Evolutionary conservation across 1,140 invertebrate species (phyloP).

Genomic region (Lucilia cuprina): DNA sequence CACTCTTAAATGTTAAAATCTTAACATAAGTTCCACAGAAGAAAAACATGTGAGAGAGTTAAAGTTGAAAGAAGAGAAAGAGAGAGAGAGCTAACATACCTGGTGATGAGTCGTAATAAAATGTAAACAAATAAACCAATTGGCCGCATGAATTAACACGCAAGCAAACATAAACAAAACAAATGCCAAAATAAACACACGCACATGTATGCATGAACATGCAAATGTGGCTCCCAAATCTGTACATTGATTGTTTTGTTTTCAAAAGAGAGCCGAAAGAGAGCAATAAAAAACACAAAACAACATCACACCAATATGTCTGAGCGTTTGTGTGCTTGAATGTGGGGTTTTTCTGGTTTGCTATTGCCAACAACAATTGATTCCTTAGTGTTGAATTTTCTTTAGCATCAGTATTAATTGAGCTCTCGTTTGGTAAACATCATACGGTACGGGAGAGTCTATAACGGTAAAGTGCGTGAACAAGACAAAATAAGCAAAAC

Average conservation of each 20-base stretch:
- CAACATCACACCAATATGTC: background rate
- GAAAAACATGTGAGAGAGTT: background rate
- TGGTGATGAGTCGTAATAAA: background rate
- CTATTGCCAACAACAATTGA: background rate
- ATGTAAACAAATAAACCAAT: background rate
- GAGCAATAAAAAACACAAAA: background rate
- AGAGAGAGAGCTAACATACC: background rate
- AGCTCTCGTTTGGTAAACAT: conserved; percentile 28
- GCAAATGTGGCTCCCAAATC: no score
- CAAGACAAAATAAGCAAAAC: background rate
- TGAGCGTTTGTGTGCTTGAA: background rate
- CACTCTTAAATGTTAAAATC: background rate
- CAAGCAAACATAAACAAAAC: background rate
- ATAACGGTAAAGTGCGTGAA: conserved; percentile 1
- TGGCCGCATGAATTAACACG: background rate
- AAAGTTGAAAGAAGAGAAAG: background rate
- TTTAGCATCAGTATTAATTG: conserved; percentile 32
- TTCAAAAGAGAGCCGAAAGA: no score
- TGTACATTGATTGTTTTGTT: no score
- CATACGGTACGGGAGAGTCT: conserved; percentile 14
- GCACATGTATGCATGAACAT: no score
- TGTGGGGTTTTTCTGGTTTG: conserved; percentile 1
- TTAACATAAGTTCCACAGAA: background rate
- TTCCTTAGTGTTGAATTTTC: conserved; percentile 11
- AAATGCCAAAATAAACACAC: background rate